Evolutionary conservation across 2,113 vertebrate genomes (phyloP), one percentile per base, ranked within the genome.

Genomic region (Beaufortia kweichowensis): DNA sequence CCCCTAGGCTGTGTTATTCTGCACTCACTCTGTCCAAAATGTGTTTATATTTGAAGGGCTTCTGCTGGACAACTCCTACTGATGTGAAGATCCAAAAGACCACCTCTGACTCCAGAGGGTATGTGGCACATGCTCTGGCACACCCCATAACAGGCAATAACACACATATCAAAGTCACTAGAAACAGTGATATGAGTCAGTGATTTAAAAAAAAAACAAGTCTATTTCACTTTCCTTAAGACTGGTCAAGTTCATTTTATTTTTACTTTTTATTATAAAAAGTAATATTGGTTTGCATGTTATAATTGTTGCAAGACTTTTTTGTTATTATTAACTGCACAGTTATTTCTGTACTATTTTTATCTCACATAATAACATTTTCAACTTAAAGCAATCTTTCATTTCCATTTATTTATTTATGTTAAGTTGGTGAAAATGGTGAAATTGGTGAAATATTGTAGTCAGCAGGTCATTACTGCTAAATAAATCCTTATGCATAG

Each of bases 11-110:
- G 50, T 29, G 48, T 70, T 70, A 28, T 70, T 70, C 48, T 41
- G 56, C 35, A 46, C 71, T 61, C 56, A 48, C 17, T 59, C 71
- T 2, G 12, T 74, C 55, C 57, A 73, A 61, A 35, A 74, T 74
- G 57, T 74, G 71, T 74, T 74, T 74, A 46, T 48, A 28, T 73
- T 73, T 60, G 56, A 60, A 71, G 35, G 57, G 39, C 57, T 74
- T 74, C 55, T 46, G 56, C 70, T 72, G 69, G 53, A 72, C 23
- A 26, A 57, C 50, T 57, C 55, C 7, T 19, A 53, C 48, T 60
- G 35, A 59, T 74, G 35, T 48, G 17, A 61, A 62, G 57, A 17
- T 74, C 23, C 35, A 62, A 31, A 46, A 56, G 70, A 60, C 70
- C 70, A 74, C 56, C 55, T 21, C 71, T 29, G 39, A 74, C 71